Evolutionary conservation across 2,888 invertebrate genomes (phyloP).

Genomic region (Calephelis perditalis): DNA sequence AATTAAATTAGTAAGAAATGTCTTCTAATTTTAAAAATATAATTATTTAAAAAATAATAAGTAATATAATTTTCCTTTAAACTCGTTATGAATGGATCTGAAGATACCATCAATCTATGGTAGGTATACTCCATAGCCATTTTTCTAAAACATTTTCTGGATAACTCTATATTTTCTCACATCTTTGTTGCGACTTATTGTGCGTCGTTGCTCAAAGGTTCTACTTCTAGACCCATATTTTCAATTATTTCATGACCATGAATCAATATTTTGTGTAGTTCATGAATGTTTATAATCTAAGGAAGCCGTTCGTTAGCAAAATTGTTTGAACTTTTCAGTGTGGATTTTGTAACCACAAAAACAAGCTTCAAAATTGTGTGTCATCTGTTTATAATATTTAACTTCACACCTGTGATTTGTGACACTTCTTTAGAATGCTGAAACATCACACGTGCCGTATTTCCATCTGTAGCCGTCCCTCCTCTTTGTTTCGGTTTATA

Average conservation of each 20-base stretch:
- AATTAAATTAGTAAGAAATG: neutral
- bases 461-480: slow-evolving; percentile 22
- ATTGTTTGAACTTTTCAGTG: too few species aligned
- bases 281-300: neutral
- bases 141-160: slow-evolving; percentile 6
- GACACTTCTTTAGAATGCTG: too few species aligned
- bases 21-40: slow-evolving; percentile 2
- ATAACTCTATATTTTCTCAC: slow-evolving; percentile 6
- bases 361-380: slow-evolving; percentile 20
- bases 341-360: slow-evolving; percentile 11
- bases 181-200: slow-evolving; percentile 22
- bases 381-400: slow-evolving; percentile 19
- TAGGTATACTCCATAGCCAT: slow-evolving; percentile 4
- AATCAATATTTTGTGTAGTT: slow-evolving; percentile 2
- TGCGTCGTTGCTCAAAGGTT: slow-evolving; percentile 10
- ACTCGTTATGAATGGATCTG: neutral
- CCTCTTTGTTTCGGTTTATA: slow-evolving; percentile 18
- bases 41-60: too few species aligned
- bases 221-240: neutral
- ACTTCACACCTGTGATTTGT: slow-evolving; percentile 20
- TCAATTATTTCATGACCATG: too few species aligned
- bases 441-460: slow-evolving; percentile 17
- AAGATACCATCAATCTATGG: slow-evolving; percentile 1
- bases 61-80: neutral
- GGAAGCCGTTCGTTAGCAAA: neutral